Conservation (phyloP, 1,140 invertebrate species). For the Euura lappo region DNA sequence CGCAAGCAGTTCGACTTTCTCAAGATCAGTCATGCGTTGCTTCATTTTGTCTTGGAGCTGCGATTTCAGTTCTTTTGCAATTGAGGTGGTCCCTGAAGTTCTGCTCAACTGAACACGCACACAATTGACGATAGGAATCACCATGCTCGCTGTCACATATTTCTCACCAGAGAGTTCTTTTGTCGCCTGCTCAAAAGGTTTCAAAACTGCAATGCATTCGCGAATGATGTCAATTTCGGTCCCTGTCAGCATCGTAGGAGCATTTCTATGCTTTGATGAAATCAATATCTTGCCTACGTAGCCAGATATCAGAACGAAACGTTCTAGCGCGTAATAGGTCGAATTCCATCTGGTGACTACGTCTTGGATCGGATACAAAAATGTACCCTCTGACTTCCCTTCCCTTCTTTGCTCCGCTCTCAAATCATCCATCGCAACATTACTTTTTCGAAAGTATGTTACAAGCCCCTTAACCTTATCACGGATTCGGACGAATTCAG, state of each 20-base stretch:
- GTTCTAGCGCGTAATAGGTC: conserved; percentile 45
- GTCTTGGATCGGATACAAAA: conserved; percentile 37
- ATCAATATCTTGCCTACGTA: conserved; percentile 42
- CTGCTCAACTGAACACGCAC: conserved; percentile 39
- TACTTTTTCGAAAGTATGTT: conserved; percentile 50
- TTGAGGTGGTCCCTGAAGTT: conserved; percentile 29
- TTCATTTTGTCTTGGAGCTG: conserved; percentile 30
- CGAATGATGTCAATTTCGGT: conserved; percentile 37
- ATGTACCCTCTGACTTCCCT: conserved; percentile 20
- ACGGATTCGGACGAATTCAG: no score
- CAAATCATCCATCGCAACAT: conserved; percentile 43
- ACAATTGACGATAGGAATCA: conserved; percentile 50
- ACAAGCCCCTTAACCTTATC: conserved; percentile 43
- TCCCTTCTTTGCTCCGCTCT: conserved; percentile 34
- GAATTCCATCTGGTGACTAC: conserved; percentile 44
- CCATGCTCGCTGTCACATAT: conserved; percentile 48
- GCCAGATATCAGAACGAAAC: conserved; percentile 42
- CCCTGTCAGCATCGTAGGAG: conserved; percentile 41
- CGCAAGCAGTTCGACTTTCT: conserved; percentile 23
- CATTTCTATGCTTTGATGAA: conserved; percentile 31
- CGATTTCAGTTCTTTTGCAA: conserved; percentile 32
- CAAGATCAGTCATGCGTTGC: conserved; percentile 36
- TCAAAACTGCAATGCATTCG: conserved; percentile 36
- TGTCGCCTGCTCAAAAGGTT: conserved; percentile 48
- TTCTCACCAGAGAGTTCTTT: conserved; percentile 50